phyloP scores from a whole-genome alignment of 1,140 invertebrate species.

The Bactericera cockerelli region DNA sequence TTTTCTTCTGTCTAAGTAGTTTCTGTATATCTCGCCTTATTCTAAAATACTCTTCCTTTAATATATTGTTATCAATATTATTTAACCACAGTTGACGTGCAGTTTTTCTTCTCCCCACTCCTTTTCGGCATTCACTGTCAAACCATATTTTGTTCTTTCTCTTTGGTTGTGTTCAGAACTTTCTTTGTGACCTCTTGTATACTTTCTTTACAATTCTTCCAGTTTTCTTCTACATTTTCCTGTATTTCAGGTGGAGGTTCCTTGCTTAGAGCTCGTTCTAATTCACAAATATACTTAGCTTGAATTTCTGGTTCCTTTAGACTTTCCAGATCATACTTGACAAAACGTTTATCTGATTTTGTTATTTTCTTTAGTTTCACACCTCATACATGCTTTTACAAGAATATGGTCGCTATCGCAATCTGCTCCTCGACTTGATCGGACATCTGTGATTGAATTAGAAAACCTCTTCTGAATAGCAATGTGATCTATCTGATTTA shows the following conservation, averaged over 20 bases:
- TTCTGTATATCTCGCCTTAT: conserved; percentile 10
- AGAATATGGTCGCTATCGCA: conserved; percentile 16
- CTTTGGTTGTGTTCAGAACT: conserved; percentile 9
- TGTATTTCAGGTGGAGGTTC: neutral
- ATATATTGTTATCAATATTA: neutral
- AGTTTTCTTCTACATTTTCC: conserved; percentile 1
- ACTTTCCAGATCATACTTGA: neutral
- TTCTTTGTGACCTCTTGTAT: neutral
- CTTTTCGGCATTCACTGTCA: conserved; percentile 16
- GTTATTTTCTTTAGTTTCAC: conserved; percentile 8
- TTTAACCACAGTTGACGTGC: conserved; percentile 1
- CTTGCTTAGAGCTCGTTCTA: conserved; percentile 5
- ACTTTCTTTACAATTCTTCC: neutral
- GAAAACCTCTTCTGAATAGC: conserved; percentile 14
- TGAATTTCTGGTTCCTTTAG: neutral
- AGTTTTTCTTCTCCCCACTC: conserved; percentile 12
- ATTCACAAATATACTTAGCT: neutral
- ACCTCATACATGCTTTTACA: conserved; percentile 14
- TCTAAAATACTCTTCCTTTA: conserved; percentile 10
- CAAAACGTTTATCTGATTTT: neutral
- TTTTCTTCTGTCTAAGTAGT: conserved; percentile 17
- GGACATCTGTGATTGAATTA: conserved; percentile 13
- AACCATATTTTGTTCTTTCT: conserved; percentile 17
- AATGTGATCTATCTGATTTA: conserved; percentile 21
- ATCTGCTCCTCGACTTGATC: conserved; percentile 16